Evolutionary conservation across 1,140 invertebrate species (phyloP).

Genomic region (Hycleus cichorii): DNA sequence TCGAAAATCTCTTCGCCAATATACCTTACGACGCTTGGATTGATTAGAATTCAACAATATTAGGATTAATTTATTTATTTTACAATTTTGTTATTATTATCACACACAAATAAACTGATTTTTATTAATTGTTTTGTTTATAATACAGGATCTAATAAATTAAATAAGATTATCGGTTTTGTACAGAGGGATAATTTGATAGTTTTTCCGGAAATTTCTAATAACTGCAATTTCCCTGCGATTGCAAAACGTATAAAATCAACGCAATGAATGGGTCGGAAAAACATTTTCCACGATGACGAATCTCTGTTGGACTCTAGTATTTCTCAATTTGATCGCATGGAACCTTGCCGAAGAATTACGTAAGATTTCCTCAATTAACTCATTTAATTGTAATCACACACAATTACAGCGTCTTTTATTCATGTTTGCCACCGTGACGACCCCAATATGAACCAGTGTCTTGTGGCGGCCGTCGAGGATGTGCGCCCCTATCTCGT

Average conservation of each 20-base stretch:
- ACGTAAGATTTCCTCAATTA: constrained; percentile 1
- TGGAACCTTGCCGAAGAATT: constrained; percentile 1
- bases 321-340: too few relatives aligned
- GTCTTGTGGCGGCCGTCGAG: constrained; percentile 47
- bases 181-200: too few relatives aligned
- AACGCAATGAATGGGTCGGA: too few relatives aligned
- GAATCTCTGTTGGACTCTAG: too few relatives aligned
- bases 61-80: neutral
- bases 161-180: too few relatives aligned
- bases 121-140: too few relatives aligned
- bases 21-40: constrained; percentile 73
- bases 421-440: constrained; percentile 50
- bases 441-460: constrained; percentile 50
- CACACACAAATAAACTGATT: too few relatives aligned
- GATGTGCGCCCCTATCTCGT: constrained; percentile 43
- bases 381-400: neutral
- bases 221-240: too few relatives aligned
- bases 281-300: too few relatives aligned
- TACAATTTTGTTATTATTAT: neutral
- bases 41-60: neutral
- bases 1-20: constrained; percentile 63
- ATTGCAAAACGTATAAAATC: too few relatives aligned
- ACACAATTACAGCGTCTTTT: constrained; percentile 48
- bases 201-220: too few relatives aligned
- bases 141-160: too few relatives aligned